These are phyloP conservation scores for Gambelia wislizenii DNA, from an alignment of 2,797 vertebrate species.

Conservation along the genomic window DNA sequence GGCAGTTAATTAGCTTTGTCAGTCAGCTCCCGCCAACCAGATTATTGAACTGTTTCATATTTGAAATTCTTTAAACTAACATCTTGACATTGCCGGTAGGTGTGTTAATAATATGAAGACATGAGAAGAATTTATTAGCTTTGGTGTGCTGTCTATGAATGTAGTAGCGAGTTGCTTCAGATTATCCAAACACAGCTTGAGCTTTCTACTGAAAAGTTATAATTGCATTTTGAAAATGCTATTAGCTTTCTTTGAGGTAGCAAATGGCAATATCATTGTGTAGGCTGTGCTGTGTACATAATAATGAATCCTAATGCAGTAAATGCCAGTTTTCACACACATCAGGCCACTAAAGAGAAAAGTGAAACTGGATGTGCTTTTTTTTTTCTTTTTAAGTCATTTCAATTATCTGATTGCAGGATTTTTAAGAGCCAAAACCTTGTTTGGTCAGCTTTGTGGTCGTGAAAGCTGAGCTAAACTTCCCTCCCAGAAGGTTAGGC, in stretches of 20 bases:
- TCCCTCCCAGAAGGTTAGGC: constrained; percentile 10
- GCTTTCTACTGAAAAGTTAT: constrained; percentile 67
- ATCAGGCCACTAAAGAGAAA: constrained; percentile 40
- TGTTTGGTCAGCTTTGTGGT: constrained; percentile 32
- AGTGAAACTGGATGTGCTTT: constrained; percentile 25
- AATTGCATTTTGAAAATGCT: constrained; percentile 69
- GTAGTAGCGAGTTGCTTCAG: constrained; percentile 68
- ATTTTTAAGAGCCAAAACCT: constrained; percentile 28
- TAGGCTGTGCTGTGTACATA: constrained; percentile 53
- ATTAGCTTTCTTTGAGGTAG: constrained; percentile 59
- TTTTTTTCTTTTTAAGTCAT: neutral
- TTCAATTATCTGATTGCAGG: constrained; percentile 38
- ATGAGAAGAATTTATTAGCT: constrained; percentile 75
- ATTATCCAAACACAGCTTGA: constrained; percentile 68
- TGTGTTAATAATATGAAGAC: constrained; percentile 76
- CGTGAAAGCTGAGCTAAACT: constrained; percentile 31
- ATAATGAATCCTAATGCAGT: constrained; percentile 58
- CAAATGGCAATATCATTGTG: constrained; percentile 52
- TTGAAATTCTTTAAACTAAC: constrained; percentile 75
- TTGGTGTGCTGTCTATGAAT: constrained; percentile 72
- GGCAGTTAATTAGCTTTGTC: constrained; percentile 76
- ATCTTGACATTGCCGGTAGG: constrained; percentile 74
- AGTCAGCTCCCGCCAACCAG: constrained; percentile 71
- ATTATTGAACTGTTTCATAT: constrained; percentile 73
- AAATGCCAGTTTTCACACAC: constrained; percentile 42